Evolutionary conservation across 2,113 vertebrate species (phyloP).

Genomic region (Phaethon lepturus): DNA sequence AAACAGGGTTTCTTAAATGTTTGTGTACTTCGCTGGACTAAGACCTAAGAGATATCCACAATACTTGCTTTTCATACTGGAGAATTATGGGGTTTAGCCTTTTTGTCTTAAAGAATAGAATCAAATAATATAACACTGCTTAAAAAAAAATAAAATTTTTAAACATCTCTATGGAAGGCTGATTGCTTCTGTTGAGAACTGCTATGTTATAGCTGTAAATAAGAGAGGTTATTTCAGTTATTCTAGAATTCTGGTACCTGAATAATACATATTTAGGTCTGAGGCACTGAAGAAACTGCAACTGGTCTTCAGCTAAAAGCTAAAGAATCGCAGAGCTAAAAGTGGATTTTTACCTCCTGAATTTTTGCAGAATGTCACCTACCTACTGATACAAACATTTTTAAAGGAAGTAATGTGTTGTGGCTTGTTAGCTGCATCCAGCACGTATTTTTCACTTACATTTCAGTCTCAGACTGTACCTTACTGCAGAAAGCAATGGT

Average conservation of each 20-base stretch:
- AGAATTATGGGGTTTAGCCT: not conserved
- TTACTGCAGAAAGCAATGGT: not conserved
- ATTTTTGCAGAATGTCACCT: not conserved
- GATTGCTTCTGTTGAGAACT: not conserved
- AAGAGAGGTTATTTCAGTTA: not conserved
- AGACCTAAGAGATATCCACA: not conserved
- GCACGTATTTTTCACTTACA: not conserved
- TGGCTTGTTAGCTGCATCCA: not conserved
- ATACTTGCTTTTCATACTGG: not conserved
- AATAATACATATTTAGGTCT: not conserved
- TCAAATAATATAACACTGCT: not conserved
- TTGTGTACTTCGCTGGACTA: not conserved
- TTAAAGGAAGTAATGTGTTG: not conserved
- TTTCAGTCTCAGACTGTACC: not conserved
- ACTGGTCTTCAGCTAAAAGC: not conserved
- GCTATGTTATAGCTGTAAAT: not conserved
- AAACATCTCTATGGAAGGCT: not conserved
- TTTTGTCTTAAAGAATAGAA: not conserved
- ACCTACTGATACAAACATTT: not conserved
- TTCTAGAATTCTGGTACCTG: not conserved
- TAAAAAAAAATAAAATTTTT: slow-evolving; percentile 10
- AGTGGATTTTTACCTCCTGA: not conserved
- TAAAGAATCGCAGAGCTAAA: not conserved
- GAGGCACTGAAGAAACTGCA: not conserved
- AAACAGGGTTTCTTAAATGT: not conserved